phyloP scores from a whole-genome alignment of 2,888 invertebrate species.

The Habroteleia sp. region DNA sequence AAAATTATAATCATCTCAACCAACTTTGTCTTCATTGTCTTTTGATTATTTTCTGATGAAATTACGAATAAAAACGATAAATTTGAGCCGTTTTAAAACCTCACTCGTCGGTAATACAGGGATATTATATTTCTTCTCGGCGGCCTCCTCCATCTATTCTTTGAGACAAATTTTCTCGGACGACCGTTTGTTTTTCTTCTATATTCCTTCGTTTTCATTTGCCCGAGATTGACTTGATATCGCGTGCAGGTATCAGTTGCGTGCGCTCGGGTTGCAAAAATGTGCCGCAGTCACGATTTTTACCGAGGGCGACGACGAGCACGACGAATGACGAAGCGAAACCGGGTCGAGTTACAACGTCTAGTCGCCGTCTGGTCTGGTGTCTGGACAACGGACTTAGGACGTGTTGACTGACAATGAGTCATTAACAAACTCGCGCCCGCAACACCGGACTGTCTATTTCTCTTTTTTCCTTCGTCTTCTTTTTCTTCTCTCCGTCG shows the following conservation, averaged over 20 bases:
- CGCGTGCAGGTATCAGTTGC: conserved; percentile 22
- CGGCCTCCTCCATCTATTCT: too few species aligned
- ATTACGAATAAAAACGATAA: too few species aligned
- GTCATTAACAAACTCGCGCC: conserved; percentile 43
- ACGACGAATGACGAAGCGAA: conserved; percentile 54
- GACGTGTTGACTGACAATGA: conserved; percentile 61
- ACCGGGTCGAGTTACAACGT: conserved; percentile 58
- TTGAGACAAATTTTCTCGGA: too few species aligned
- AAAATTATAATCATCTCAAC: too few species aligned
- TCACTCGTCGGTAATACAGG: too few species aligned
- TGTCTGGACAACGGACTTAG: conserved; percentile 62
- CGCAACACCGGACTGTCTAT: conserved; percentile 8
- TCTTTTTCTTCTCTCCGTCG: background rate
- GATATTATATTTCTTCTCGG: too few species aligned
- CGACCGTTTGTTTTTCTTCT: too few species aligned
- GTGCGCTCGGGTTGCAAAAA: conserved; percentile 32
- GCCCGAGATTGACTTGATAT: background rate
- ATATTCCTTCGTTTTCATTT: background rate
- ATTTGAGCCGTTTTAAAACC: too few species aligned
- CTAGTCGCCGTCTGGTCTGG: conserved; percentile 62
- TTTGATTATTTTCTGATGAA: too few species aligned
- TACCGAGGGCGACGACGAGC: conserved; percentile 32
- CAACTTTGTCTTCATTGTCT: too few species aligned
- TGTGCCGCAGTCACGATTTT: conserved; percentile 32
- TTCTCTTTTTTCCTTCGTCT: background rate